Percentiles rank a stretch among this genome's conserved stretches.
phyloP scores from a whole-genome alignment of 2,888 invertebrate species.

The Caradrina clavipalpis region DNA sequence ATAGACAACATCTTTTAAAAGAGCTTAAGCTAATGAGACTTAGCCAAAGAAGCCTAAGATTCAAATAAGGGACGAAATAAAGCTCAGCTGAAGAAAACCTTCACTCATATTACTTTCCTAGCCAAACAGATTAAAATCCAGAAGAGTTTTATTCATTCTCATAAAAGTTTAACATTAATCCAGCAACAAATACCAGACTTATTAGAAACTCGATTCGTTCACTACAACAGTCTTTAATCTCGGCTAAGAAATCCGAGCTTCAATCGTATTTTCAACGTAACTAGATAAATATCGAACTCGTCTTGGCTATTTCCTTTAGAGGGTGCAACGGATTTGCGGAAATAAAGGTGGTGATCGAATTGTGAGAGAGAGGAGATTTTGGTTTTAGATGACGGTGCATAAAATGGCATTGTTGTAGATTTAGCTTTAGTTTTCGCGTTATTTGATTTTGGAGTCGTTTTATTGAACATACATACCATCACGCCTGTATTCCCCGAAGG shows the following conservation, averaged over 20 bases:
- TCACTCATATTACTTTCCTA: constrained; percentile 18
- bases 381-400: constrained; percentile 8
- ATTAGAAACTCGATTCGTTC: constrained; percentile 44
- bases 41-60: neutral
- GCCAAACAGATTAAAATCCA: constrained; percentile 35
- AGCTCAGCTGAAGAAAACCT: neutral
- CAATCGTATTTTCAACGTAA: constrained; percentile 56
- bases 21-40: neutral
- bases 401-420: neutral
- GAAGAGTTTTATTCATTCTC: constrained; percentile 13
- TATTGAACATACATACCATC: no score
- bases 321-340: constrained; percentile 68
- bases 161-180: constrained; percentile 32
- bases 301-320: constrained; percentile 71
- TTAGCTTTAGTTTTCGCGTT: neutral
- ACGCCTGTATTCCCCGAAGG: no score
- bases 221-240: constrained; percentile 49
- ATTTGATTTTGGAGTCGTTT: neutral
- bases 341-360: constrained; percentile 71
- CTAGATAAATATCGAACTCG: constrained; percentile 61
- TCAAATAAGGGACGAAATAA: constrained; percentile 12
- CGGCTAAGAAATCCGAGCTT: constrained; percentile 43
- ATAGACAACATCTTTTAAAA: neutral
- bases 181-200: constrained; percentile 38
- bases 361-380: constrained; percentile 50